Evolutionary conservation across 2,888 invertebrate species (phyloP), one percentile per base, ranked within the genome.

Genomic region (Steromphala cineraria): DNA sequence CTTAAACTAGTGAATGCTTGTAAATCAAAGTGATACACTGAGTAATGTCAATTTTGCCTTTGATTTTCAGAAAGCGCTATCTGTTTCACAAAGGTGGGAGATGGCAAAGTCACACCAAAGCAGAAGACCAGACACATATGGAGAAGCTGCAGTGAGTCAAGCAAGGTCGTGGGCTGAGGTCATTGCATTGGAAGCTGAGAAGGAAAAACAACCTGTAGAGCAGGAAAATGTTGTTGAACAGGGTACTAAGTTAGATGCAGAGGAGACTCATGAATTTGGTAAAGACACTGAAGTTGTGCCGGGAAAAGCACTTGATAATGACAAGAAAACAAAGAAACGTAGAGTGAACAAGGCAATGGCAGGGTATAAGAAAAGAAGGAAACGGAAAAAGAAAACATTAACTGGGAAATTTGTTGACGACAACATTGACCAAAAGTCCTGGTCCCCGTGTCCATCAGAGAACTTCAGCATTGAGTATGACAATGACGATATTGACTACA

Each of bases 391-490:
- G 71, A 71, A 71, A 36, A 28, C 36, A 36, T 17, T 19, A 15
- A 10, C n/a, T 5, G 36, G 40, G 10, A 36, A 71, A 40, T 19
- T 10, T 15, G n/a, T 71, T n/a, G 71, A 71, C 40, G 31, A 31
- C 8, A 36, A 40, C 19, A 19, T 17, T 36, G 36, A 71, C 36
- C 71, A 71, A 36, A 31, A 31, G 36, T 36, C 71, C 15, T 71
- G 71, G 71, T 71, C 71, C 36, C 71, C 71, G 0, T 40, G 71
- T 36, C 71, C 71, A 17, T 62, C 62, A 13, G 71, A 71, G 3
- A 71, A 40, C 71, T 71, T 71, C 36, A 71, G 71, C 31, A 71
- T 71, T 71, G 71, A 71, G 36, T 71, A 36, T 71, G 71, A 71
- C 17, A 31, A 71, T 40, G 71, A 71, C 24, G 76, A 76, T 19